Conservation (phyloP, 2,888 invertebrate species). For the Aradus depressus region DNA sequence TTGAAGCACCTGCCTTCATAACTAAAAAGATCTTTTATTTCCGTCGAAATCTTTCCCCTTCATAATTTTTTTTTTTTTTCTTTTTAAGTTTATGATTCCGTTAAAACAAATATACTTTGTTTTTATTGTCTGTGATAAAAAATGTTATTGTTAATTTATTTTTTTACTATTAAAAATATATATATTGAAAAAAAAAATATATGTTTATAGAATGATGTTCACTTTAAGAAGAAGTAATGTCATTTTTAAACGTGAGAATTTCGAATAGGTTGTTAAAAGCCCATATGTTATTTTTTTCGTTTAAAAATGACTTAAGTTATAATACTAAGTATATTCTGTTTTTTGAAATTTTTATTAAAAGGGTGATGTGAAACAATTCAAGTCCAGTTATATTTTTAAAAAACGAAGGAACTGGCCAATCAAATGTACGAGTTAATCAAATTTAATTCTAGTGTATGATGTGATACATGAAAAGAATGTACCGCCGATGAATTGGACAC, state of each 20-base stretch:
- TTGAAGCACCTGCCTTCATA: not conserved
- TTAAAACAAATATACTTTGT: constrained; percentile 4
- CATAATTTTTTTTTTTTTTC: constrained; percentile 14
- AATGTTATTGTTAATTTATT: constrained; percentile 27
- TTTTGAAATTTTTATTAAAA: constrained; percentile 1
- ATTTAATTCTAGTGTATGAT: not conserved
- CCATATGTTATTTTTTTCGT: constrained; percentile 25
- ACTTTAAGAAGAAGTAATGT: constrained; percentile 49
- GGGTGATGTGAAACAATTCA: not conserved
- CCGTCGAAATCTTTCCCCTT: constrained; percentile 6
- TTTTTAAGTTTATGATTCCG: constrained; percentile 16
- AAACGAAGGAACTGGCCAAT: not conserved
- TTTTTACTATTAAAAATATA: constrained; percentile 21
- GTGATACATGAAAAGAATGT: not conserved
- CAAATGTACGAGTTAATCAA: not conserved
- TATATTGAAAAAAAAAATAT: constrained; percentile 16
- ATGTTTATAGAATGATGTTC: constrained; percentile 42
- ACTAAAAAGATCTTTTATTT: constrained; percentile 16
- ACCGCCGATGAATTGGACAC: no score
- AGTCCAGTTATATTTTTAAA: not conserved
- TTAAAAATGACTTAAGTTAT: constrained; percentile 27
- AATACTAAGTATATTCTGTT: constrained; percentile 7
- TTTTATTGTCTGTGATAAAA: constrained; percentile 29
- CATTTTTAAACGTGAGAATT: constrained; percentile 34
- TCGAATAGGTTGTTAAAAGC: constrained; percentile 17